Evolutionary conservation across 2,888 invertebrate genomes (phyloP).

Genomic region (Chaitophorus viminalis): DNA sequence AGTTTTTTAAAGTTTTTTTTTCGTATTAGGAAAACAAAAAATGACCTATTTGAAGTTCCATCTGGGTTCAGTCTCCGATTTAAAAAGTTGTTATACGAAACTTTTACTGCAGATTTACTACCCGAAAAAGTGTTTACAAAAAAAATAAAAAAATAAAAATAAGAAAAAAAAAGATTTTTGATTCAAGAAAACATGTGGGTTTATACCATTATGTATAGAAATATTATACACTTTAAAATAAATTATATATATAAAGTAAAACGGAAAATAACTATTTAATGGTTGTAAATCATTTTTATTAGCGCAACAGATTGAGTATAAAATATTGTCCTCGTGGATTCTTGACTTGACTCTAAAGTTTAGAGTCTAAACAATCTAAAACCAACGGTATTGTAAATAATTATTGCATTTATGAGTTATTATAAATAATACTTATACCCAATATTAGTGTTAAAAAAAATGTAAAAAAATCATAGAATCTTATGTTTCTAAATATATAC

Average conservation of each 20-base stretch:
- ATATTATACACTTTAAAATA: too few relatives aligned
- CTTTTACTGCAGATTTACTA: neutral
- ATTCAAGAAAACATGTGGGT: too few relatives aligned
- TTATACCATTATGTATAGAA: too few relatives aligned
- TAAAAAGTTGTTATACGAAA: neutral
- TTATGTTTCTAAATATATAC: neutral
- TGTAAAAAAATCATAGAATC: neutral
- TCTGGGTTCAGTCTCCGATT: neutral
- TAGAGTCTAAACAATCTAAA: neutral
- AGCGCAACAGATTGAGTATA: neutral
- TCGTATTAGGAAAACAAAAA: neutral
- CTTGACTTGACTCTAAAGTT: neutral
- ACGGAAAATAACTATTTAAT: neutral
- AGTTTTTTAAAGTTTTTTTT: too few relatives aligned
- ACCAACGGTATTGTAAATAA: neutral
- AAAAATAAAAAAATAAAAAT: neutral
- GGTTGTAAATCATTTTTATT: neutral
- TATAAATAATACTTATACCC: neutral
- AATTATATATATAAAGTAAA: neutral
- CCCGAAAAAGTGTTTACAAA: neutral
- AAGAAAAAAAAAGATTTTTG: neutral
- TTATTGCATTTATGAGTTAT: conserved; percentile 10
- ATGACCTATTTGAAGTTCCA: conserved; percentile 1
- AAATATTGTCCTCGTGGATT: neutral
- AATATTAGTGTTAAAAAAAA: neutral